Percentiles rank a stretch among this genome's conserved stretches.
phyloP scores from a whole-genome alignment of 2,888 invertebrate species.

The Lomographa bimaculata region DNA sequence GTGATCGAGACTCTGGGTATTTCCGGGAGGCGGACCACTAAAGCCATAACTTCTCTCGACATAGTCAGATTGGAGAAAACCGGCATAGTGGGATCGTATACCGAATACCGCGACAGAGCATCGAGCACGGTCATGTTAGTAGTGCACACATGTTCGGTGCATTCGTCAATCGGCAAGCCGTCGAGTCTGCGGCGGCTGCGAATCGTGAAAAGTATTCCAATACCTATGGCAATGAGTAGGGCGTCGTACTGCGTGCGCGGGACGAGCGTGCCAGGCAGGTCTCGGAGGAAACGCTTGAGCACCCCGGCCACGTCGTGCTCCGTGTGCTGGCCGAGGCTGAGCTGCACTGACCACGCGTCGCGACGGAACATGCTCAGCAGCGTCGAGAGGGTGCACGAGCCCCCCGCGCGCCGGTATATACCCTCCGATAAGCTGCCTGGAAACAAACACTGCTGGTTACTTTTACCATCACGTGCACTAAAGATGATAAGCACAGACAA shows the following conservation, averaged over 20 bases:
- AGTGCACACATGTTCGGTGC: constrained; percentile 3
- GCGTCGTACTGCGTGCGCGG: constrained; percentile 87
- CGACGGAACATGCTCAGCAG: constrained; percentile 89
- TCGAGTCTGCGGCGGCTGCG: background rate
- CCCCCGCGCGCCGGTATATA: constrained; percentile 93
- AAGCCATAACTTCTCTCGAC: no score
- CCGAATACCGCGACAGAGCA: background rate
- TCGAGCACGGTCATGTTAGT: background rate
- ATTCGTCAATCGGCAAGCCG: background rate
- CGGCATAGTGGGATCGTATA: background rate
- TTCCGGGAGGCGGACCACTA: no score
- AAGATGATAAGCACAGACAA: no score
- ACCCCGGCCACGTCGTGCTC: constrained; percentile 96
- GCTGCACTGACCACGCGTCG: constrained; percentile 93
- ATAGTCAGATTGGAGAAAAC: no score
- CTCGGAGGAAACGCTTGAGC: constrained; percentile 94
- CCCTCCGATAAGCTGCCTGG: constrained; percentile 93
- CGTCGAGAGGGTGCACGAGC: constrained; percentile 88
- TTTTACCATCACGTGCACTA: no score
- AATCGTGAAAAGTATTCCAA: constrained; percentile 5
- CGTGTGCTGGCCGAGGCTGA: constrained; percentile 88
- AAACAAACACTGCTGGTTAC: no score
- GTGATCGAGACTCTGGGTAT: no score
- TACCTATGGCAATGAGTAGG: constrained; percentile 87
- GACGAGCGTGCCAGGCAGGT: constrained; percentile 92